phyloP scores from a whole-genome alignment of 2,888 invertebrate species.

The Drosophila cracens region DNA sequence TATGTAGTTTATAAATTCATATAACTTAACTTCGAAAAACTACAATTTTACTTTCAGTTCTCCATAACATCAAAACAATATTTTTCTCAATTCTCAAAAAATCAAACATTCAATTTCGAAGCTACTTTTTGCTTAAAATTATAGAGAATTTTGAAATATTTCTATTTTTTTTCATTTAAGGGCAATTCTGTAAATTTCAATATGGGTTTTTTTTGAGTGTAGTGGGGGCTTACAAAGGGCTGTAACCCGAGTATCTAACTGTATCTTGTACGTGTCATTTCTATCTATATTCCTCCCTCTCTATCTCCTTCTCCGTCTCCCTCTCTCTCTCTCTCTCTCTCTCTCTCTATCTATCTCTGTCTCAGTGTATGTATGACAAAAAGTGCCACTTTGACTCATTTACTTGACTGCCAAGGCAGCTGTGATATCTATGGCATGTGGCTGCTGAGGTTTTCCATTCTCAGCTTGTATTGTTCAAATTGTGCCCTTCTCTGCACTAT shows the following conservation, averaged over 20 bases:
- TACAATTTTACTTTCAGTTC: too few relatives aligned
- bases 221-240: slow-evolving; percentile 22
- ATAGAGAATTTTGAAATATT: background rate
- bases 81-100: too few relatives aligned
- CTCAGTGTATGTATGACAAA: slow-evolving; percentile 42
- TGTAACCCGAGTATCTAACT: slow-evolving; percentile 24
- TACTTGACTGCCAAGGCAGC: slow-evolving; percentile 51
- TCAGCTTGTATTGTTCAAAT: slow-evolving; percentile 62
- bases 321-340: background rate
- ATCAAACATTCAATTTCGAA: too few relatives aligned
- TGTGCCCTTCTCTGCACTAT: slow-evolving; percentile 38
- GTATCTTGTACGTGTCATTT: slow-evolving; percentile 1
- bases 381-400: slow-evolving; percentile 65
- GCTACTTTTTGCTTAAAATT: too few relatives aligned
- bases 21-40: too few relatives aligned
- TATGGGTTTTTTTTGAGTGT: background rate
- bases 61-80: too few relatives aligned
- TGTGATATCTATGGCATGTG: slow-evolving; percentile 59
- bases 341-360: background rate
- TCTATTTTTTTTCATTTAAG: background rate
- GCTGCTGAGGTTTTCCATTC: slow-evolving; percentile 60
- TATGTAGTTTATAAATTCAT: too few relatives aligned
- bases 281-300: background rate
- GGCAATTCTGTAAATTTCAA: background rate
- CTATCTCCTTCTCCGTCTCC: background rate